These are phyloP conservation scores for Atethmia centrago DNA, from an alignment of 2,888 invertebrate genomes.

Conservation along the genomic window DNA sequence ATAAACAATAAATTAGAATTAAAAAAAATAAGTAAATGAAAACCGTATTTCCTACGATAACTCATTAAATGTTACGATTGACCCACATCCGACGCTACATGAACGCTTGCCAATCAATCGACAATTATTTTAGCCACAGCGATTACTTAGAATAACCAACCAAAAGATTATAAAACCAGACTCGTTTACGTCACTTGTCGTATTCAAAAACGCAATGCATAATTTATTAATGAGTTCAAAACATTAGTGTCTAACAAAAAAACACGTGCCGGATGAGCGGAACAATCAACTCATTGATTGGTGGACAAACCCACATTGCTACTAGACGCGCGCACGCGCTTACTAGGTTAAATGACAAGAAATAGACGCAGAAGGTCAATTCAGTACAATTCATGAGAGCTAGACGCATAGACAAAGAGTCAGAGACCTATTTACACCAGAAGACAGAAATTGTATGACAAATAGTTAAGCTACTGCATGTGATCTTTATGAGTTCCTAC, in stretches of 20 bases:
- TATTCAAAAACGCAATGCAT: background rate
- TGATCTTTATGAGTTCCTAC: background rate
- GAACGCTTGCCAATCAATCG: no score
- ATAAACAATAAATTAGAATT: no score
- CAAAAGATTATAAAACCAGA: background rate
- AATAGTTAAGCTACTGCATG: background rate
- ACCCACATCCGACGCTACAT: no score
- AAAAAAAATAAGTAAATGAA: no score
- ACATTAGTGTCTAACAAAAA: constrained; percentile 18
- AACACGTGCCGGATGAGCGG: constrained; percentile 16
- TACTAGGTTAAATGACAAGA: background rate
- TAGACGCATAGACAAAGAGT: background rate
- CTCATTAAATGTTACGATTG: no score
- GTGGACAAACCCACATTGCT: constrained; percentile 44
- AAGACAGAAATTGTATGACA: background rate
- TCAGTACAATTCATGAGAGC: background rate
- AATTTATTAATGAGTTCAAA: constrained; percentile 32
- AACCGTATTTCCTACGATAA: no score
- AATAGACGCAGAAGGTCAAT: constrained; percentile 19
- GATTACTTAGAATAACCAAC: background rate
- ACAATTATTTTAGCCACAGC: no score
- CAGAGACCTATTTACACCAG: background rate
- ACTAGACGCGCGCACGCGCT: constrained; percentile 42
- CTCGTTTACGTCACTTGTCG: background rate
- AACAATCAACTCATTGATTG: constrained; percentile 18